These are phyloP conservation scores for Hirtodrosophila confusa DNA, from an alignment of 2,888 invertebrate genomes.

Conservation along the genomic window DNA sequence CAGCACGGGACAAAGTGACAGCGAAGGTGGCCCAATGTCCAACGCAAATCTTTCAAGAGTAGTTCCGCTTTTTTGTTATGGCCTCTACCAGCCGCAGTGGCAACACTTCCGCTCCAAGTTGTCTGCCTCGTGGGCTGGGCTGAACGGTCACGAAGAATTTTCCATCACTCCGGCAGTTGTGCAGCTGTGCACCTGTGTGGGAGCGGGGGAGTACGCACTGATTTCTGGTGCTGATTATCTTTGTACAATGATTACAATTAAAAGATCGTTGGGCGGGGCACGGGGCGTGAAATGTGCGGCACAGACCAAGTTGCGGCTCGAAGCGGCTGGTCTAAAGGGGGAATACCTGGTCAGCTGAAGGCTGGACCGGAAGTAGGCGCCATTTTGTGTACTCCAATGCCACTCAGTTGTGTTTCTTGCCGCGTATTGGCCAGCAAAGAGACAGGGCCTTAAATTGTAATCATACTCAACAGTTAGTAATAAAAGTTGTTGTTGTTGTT, in stretches of 20 bases:
- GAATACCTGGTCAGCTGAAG: slow-evolving; percentile 38
- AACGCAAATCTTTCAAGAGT: slow-evolving; percentile 83
- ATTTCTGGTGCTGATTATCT: slow-evolving; percentile 40
- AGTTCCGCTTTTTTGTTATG: slow-evolving; percentile 83
- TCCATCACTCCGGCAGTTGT: neutral
- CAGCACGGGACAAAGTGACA: slow-evolving; percentile 51
- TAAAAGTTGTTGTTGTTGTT: slow-evolving; percentile 14
- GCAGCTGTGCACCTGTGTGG: slow-evolving; percentile 20
- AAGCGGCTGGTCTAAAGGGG: neutral
- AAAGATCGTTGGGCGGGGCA: slow-evolving; percentile 31
- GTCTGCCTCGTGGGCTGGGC: neutral
- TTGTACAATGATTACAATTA: slow-evolving; percentile 51
- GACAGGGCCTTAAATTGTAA: slow-evolving; percentile 31
- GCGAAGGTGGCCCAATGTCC: slow-evolving; percentile 55
- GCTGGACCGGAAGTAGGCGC: slow-evolving; percentile 49
- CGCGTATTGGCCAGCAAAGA: slow-evolving; percentile 60
- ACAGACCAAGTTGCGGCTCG: slow-evolving; percentile 46
- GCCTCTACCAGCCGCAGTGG: slow-evolving; percentile 13
- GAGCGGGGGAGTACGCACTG: slow-evolving; percentile 7
- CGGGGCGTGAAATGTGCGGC: slow-evolving; percentile 57
- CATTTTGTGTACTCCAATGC: slow-evolving; percentile 46
- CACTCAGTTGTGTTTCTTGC: slow-evolving; percentile 44
- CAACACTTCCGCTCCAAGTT: slow-evolving; percentile 40
- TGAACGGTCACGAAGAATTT: slow-evolving; percentile 56
- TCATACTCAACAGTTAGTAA: slow-evolving; percentile 36